Evolutionary conservation across 2,888 invertebrate species (phyloP).

Genomic region (Panorpa germanica): DNA sequence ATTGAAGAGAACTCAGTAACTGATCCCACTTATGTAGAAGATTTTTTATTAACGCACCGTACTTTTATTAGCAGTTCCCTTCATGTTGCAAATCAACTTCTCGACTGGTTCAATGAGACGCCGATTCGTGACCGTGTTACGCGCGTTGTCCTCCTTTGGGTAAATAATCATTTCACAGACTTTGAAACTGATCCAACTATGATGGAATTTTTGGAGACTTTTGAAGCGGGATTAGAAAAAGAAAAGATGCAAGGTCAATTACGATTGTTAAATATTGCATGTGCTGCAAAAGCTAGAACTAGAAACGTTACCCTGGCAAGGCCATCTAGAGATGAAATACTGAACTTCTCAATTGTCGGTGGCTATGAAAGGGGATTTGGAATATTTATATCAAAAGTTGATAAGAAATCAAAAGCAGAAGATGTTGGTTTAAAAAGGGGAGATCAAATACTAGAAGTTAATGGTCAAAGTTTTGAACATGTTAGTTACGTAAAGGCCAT

Average conservation of each 20-base stretch:
- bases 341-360: slow-evolving; percentile 87
- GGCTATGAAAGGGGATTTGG: slow-evolving; percentile 85
- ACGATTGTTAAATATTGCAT: slow-evolving; percentile 82
- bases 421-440: slow-evolving; percentile 91
- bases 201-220: slow-evolving; percentile 90
- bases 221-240: slow-evolving; percentile 67
- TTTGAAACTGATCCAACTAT: slow-evolving; percentile 91
- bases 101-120: slow-evolving; percentile 53
- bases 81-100: slow-evolving; percentile 67
- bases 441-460: slow-evolving; percentile 95
- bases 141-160: slow-evolving; percentile 91
- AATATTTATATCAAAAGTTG: slow-evolving; percentile 89
- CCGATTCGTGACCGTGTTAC: slow-evolving; percentile 52
- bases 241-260: slow-evolving; percentile 74
- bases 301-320: slow-evolving; percentile 82
- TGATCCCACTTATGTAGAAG: slow-evolving; percentile 98
- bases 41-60: slow-evolving; percentile 90
- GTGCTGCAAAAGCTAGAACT: slow-evolving; percentile 88
- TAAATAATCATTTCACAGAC: slow-evolving; percentile 96
- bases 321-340: slow-evolving; percentile 78
- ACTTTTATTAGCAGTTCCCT: slow-evolving; percentile 83
- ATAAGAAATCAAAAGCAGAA: slow-evolving; percentile 83
- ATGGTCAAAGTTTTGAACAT: slow-evolving; percentile 90
- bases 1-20: slow-evolving; percentile 87
- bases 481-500: slow-evolving; percentile 81